Evolutionary conservation across 2,113 vertebrate genomes (phyloP).

Genomic region (Nothobranchius kuhntae): DNA sequence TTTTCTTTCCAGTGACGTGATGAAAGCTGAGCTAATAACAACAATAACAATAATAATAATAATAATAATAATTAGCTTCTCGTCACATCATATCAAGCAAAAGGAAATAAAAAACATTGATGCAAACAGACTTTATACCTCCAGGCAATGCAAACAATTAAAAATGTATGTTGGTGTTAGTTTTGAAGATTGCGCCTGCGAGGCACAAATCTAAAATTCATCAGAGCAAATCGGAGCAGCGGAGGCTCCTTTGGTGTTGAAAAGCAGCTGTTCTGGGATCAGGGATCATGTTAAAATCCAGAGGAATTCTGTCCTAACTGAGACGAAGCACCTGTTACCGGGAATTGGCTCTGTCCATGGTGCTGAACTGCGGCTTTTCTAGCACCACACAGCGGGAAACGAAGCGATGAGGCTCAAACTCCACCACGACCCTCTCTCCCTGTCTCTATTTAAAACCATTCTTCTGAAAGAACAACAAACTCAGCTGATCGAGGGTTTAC

Average conservation of each 20-base stretch:
- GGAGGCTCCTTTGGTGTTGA: not conserved
- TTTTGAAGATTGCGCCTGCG: conserved; percentile 10
- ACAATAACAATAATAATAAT: no score
- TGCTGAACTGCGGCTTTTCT: conserved; percentile 28
- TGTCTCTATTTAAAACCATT: no score
- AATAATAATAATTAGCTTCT: not conserved
- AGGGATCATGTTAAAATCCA: not conserved
- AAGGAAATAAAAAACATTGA: conserved; percentile 31
- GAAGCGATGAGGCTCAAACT: no score
- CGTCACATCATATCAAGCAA: conserved; percentile 11
- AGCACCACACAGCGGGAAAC: conserved; percentile 44
- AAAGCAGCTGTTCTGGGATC: conserved; percentile 5
- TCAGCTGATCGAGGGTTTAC: conserved; percentile 47
- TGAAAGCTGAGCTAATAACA: not conserved
- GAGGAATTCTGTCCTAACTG: not conserved
- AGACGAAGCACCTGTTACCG: conserved; percentile 59
- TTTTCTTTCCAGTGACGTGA: not conserved
- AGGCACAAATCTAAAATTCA: not conserved
- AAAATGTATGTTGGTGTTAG: conserved; percentile 23
- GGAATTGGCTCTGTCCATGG: conserved; percentile 18
- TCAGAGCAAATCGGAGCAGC: not conserved
- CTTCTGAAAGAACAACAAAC: not conserved
- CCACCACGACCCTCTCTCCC: no score
- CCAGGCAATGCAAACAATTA: conserved; percentile 11
- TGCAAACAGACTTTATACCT: conserved; percentile 22